Evolutionary conservation across 2,113 vertebrate genomes (phyloP).

Genomic region (Hippocampus mohnikei): DNA sequence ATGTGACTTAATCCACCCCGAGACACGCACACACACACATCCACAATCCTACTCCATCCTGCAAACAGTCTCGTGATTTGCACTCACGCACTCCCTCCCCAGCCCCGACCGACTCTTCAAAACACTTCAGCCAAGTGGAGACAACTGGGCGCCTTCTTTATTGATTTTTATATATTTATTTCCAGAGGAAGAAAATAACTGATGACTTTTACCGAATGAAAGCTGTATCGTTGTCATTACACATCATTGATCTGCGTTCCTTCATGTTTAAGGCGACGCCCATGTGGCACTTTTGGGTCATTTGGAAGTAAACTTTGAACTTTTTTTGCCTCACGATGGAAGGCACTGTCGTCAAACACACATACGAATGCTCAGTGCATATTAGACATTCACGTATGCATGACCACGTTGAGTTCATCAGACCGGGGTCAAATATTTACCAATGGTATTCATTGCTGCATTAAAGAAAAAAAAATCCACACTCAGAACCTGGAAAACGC

Average conservation of each 20-base stretch:
- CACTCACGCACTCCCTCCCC: conserved; percentile 9
- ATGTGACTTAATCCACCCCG: conserved; percentile 53
- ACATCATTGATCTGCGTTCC: conserved; percentile 28
- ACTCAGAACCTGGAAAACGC: conserved; percentile 4
- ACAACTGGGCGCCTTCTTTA: conserved; percentile 44
- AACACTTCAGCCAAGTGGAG: conserved; percentile 49
- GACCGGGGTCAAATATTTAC: background rate
- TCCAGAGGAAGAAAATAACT: conserved; percentile 41
- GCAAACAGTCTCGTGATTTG: conserved; percentile 59
- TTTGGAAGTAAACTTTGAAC: conserved; percentile 20
- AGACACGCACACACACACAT: background rate
- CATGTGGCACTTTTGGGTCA: conserved; percentile 32
- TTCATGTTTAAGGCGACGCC: conserved; percentile 14
- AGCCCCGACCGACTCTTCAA: conserved; percentile 21
- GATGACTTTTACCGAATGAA: conserved; percentile 34
- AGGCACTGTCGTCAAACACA: conserved; percentile 5
- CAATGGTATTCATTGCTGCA: background rate
- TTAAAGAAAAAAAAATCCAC: background rate
- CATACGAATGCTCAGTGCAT: background rate
- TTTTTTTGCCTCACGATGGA: conserved; percentile 15
- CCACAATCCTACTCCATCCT: conserved; percentile 19
- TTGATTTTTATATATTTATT: conserved; percentile 2
- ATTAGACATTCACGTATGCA: conserved; percentile 4
- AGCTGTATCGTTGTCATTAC: conserved; percentile 28
- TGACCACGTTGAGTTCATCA: background rate